Conservation (phyloP, 2,888 invertebrate genomes). For the Chirona hameri region DNA sequence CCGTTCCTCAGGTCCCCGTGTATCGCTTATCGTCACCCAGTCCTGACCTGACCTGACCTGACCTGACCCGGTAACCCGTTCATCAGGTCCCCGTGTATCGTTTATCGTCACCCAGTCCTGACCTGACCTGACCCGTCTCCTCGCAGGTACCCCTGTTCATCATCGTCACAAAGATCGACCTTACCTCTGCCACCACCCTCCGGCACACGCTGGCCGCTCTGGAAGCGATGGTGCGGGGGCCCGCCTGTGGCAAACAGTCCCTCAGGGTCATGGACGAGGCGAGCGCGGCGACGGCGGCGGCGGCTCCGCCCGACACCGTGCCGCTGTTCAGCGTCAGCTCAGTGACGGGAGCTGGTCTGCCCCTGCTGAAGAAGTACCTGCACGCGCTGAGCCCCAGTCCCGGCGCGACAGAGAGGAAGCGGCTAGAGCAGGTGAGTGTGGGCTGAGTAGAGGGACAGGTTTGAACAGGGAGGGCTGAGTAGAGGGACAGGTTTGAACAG, state of each 20-base stretch:
- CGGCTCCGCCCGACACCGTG: conserved; percentile 57
- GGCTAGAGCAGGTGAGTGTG: conserved; percentile 59
- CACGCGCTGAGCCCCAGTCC: conserved; percentile 70
- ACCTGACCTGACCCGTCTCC: neutral
- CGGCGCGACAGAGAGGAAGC: conserved; percentile 62
- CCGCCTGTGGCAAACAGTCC: conserved; percentile 53
- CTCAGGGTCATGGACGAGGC: conserved; percentile 6
- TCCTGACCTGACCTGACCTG: neutral
- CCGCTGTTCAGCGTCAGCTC: conserved; percentile 87
- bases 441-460: neutral
- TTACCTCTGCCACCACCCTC: conserved; percentile 63
- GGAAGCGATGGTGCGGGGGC: conserved; percentile 62
- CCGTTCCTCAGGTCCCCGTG: too few relatives aligned
- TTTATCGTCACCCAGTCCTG: neutral
- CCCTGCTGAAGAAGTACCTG: conserved; percentile 77
- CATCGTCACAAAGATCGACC: conserved; percentile 97
- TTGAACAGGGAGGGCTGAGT: too few relatives aligned
- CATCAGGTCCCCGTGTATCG: too few relatives aligned
- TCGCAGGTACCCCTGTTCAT: conserved; percentile 74
- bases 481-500: too few relatives aligned
- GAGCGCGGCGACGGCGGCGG: neutral
- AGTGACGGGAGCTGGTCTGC: conserved; percentile 80
- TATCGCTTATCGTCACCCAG: too few relatives aligned
- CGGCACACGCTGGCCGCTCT: conserved; percentile 54
- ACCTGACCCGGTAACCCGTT: neutral